phyloP scores from a whole-genome alignment of 2,888 invertebrate species.

The Brachypalpus laphriformis region DNA sequence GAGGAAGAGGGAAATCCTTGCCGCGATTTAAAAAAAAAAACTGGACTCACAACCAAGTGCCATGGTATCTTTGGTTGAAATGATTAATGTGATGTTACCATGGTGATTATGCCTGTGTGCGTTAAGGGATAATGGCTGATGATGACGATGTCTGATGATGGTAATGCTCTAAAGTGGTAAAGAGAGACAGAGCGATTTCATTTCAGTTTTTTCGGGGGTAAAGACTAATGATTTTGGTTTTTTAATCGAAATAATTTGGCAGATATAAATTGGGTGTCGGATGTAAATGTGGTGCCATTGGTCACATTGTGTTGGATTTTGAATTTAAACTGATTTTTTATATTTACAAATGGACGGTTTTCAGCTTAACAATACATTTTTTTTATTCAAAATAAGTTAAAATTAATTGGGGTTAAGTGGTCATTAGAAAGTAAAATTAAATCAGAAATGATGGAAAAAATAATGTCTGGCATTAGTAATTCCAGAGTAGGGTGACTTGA shows the following conservation, averaged over 20 bases:
- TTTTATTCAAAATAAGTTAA: not conserved
- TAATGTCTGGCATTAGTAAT: not conserved
- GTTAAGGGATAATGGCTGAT: slow-evolving; percentile 73
- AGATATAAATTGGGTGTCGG: slow-evolving; percentile 68
- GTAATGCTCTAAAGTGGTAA: slow-evolving; percentile 25
- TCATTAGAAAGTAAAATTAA: slow-evolving; percentile 8
- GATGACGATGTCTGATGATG: slow-evolving; percentile 45
- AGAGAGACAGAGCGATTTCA: slow-evolving; percentile 34
- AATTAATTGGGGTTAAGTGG: slow-evolving; percentile 25
- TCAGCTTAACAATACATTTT: not conserved
- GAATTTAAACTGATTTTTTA: slow-evolving; percentile 27
- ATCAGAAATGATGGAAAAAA: not conserved
- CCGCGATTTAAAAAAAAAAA: slow-evolving; percentile 30
- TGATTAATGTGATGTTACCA: slow-evolving; percentile 72
- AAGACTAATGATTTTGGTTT: slow-evolving; percentile 64
- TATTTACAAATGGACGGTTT: slow-evolving; percentile 5
- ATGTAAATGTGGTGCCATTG: slow-evolving; percentile 45
- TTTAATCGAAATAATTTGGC: slow-evolving; percentile 70
- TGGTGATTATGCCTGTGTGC: slow-evolving; percentile 68
- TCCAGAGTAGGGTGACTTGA: not conserved
- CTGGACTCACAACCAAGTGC: slow-evolving; percentile 52
- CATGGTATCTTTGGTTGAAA: slow-evolving; percentile 58
- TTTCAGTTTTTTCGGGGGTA: not conserved
- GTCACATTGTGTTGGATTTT: slow-evolving; percentile 54
- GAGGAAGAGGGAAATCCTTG: slow-evolving; percentile 36